Percentiles rank a stretch among this genome's conserved stretches.
Evolutionary conservation across 2,888 invertebrate genomes (phyloP).

Genomic region (Cantharis lateralis): DNA sequence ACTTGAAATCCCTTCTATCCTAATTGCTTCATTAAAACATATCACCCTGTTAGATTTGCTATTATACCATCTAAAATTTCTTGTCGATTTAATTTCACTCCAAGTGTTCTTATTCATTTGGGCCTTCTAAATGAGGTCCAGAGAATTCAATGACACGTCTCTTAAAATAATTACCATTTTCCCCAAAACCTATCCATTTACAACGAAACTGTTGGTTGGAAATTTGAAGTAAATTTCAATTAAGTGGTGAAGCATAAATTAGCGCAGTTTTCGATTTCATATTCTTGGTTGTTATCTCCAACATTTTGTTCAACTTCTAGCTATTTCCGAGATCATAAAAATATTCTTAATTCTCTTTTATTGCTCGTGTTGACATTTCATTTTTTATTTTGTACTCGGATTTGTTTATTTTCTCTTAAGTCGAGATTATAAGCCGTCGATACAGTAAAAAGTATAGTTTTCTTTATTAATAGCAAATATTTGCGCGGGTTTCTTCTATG

Average conservation of each 20-base stretch:
- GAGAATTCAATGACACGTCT: conserved; percentile 24
- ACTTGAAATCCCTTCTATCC: conserved; percentile 29
- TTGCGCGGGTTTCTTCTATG: neutral
- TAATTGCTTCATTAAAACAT: conserved; percentile 34
- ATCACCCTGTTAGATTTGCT: conserved; percentile 32
- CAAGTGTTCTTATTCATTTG: conserved; percentile 28
- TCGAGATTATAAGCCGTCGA: neutral
- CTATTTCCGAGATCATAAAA: neutral
- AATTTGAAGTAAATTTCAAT: neutral
- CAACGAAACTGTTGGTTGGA: neutral
- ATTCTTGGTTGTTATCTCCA: neutral
- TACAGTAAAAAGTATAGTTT: neutral
- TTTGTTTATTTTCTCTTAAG: neutral
- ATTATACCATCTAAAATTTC: conserved; percentile 31
- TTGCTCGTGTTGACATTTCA: neutral
- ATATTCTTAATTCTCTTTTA: neutral
- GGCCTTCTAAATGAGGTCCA: conserved; percentile 28
- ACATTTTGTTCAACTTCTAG: neutral
- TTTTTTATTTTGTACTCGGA: neutral
- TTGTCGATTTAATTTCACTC: conserved; percentile 30
- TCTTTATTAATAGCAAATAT: neutral
- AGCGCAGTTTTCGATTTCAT: neutral
- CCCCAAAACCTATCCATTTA: conserved; percentile 1
- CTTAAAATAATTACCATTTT: conserved; percentile 14
- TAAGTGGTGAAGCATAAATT: neutral